These are phyloP conservation scores for Zosterops borbonicus DNA, from an alignment of 2,113 vertebrate genomes.

Conservation along the genomic window DNA sequence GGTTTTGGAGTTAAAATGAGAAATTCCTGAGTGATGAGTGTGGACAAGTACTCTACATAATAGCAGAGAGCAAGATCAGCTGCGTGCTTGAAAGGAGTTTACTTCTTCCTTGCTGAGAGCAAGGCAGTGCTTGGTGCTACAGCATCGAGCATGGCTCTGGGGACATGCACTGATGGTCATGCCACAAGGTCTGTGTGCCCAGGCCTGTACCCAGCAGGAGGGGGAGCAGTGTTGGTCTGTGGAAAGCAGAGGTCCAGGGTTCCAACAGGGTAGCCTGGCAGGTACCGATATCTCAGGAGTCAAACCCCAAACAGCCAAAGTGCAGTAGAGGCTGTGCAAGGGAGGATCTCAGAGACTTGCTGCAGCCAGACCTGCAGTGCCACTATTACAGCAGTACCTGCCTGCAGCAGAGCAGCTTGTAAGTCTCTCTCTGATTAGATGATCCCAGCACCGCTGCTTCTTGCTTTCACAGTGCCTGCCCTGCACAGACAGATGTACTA, in stretches of 20 bases:
- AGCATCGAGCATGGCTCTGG: background rate
- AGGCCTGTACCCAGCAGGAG: background rate
- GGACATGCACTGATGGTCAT: accelerated
- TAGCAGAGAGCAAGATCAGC: background rate
- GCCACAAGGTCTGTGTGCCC: background rate
- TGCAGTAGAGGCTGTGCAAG: background rate
- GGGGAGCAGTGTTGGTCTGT: background rate
- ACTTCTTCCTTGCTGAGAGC: background rate
- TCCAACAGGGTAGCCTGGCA: background rate
- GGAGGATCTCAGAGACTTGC: background rate
- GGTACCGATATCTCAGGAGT: background rate
- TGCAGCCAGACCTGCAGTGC: background rate
- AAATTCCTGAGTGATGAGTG: background rate
- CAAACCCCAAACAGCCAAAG: background rate
- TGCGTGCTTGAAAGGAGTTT: background rate
- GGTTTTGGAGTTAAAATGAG: background rate
- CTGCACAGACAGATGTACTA: background rate
- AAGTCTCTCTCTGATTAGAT: background rate
- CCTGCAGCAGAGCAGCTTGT: background rate
- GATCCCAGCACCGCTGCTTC: background rate
- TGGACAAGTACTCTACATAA: background rate
- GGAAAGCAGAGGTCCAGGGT: background rate
- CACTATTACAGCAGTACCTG: background rate
- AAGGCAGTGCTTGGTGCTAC: background rate
- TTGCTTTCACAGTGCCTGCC: background rate